These are phyloP conservation scores for Paramormyrops hopkinsi DNA, from an alignment of 2,797 vertebrate species.

Conservation along the genomic window DNA sequence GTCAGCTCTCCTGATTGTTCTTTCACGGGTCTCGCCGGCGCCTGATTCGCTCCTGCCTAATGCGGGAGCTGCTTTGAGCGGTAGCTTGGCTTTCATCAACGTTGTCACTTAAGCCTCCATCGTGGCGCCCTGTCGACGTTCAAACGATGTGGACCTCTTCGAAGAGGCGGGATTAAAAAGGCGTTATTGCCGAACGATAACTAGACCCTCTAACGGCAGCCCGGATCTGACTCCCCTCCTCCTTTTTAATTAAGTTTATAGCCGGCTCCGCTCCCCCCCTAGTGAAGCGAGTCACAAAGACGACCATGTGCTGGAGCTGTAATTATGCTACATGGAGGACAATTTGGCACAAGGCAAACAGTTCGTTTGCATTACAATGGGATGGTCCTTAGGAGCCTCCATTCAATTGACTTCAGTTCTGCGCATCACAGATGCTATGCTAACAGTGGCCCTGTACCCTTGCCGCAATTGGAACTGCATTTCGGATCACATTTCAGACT, in stretches of 20 bases:
- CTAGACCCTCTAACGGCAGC: neutral
- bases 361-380: neutral
- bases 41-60: neutral
- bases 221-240: neutral
- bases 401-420: neutral
- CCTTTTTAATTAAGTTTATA: neutral
- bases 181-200: neutral
- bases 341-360: neutral
- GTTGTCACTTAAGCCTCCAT: neutral
- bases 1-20: conserved; percentile 1
- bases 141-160: neutral
- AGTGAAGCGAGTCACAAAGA: neutral
- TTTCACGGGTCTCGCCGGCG: neutral
- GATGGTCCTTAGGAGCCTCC: neutral
- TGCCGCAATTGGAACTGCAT: neutral
- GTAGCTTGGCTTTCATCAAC: neutral
- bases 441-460: neutral
- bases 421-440: neutral
- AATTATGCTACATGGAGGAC: neutral
- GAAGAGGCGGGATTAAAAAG: neutral
- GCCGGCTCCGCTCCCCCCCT: neutral
- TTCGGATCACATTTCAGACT: neutral
- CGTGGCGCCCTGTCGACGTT: neutral
- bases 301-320: neutral
- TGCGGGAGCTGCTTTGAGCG: neutral